Conservation (phyloP, 2,888 invertebrate genomes). For the Tupiocoris notatus region DNA sequence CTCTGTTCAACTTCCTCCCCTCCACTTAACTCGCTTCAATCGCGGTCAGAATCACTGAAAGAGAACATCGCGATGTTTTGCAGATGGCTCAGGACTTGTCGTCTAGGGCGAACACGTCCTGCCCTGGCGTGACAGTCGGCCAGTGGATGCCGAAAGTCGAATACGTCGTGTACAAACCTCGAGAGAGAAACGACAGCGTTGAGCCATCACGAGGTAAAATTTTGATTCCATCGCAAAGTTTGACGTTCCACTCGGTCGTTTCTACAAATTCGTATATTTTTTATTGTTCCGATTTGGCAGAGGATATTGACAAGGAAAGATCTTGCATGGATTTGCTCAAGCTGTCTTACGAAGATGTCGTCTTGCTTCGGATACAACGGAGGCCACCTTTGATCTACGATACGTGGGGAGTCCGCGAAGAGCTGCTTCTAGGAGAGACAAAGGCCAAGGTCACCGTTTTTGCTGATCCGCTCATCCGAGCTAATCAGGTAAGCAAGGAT, state of each 20-base stretch:
- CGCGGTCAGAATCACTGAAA: too few relatives aligned
- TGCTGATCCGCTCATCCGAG: conserved; percentile 58
- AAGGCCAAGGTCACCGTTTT: conserved; percentile 59
- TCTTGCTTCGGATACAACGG: conserved; percentile 57
- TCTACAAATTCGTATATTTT: background rate
- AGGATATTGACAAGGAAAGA: conserved; percentile 35
- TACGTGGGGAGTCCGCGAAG: conserved; percentile 53
- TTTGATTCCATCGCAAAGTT: background rate
- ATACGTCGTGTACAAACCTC: conserved; percentile 52
- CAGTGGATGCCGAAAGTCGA: conserved; percentile 53
- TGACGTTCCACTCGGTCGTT: background rate
- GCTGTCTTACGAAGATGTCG: conserved; percentile 59
- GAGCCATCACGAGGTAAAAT: conserved; percentile 19
- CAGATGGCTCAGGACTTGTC: conserved; percentile 55
- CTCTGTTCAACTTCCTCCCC: too few relatives aligned
- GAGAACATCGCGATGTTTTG: too few relatives aligned
- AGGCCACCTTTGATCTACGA: conserved; percentile 51
- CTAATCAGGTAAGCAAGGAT: conserved; percentile 53
- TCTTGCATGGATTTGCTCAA: conserved; percentile 51
- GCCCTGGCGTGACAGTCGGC: conserved; percentile 53
- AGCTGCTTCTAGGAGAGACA: conserved; percentile 59
- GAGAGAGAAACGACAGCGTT: conserved; percentile 18
- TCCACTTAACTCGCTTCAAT: too few relatives aligned
- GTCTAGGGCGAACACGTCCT: conserved; percentile 54
- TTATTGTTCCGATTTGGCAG: conserved; percentile 9